Evolutionary conservation across 2,797 vertebrate species (phyloP).

Genomic region (Knipowitschia caucasica): DNA sequence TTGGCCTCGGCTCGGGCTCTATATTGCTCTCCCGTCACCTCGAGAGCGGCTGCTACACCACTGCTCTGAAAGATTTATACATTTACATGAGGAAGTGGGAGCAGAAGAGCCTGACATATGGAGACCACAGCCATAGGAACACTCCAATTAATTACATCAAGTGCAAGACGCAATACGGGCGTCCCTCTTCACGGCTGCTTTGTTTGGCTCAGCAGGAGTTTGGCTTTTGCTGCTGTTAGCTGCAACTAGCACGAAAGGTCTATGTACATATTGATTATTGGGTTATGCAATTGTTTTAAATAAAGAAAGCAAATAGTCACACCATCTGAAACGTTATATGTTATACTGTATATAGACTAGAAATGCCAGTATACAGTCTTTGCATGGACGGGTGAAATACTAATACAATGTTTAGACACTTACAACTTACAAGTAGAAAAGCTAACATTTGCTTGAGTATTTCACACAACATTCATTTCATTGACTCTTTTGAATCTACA

Average conservation of each 20-base stretch:
- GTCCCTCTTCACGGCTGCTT: slow-evolving; percentile 10
- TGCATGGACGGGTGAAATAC: too few species aligned
- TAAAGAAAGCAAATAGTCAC: too few species aligned
- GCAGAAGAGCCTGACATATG: slow-evolving; percentile 34
- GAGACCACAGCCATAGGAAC: slow-evolving; percentile 30
- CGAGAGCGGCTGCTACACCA: slow-evolving; percentile 24
- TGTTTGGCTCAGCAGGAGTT: slow-evolving; percentile 1
- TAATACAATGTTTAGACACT: too few species aligned
- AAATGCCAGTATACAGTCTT: too few species aligned
- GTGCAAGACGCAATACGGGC: slow-evolving; percentile 7
- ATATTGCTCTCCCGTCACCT: slow-evolving; percentile 49
- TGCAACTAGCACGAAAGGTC: not conserved
- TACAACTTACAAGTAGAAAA: too few species aligned
- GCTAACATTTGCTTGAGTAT: too few species aligned
- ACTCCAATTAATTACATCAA: slow-evolving; percentile 29
- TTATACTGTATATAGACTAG: too few species aligned
- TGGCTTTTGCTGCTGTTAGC: not conserved
- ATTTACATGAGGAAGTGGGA: slow-evolving; percentile 35
- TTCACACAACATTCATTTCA: too few species aligned
- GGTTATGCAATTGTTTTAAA: not conserved
- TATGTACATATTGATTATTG: not conserved
- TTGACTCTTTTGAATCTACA: too few species aligned
- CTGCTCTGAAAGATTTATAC: slow-evolving; percentile 27
- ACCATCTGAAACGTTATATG: too few species aligned
- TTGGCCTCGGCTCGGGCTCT: slow-evolving; percentile 19